A percentile compares a stretch with the other conserved stretches of the same genome.
These are phyloP conservation scores for Mionectes macconnelli DNA, from an alignment of 2,113 vertebrate genomes.

Conservation along the genomic window DNA sequence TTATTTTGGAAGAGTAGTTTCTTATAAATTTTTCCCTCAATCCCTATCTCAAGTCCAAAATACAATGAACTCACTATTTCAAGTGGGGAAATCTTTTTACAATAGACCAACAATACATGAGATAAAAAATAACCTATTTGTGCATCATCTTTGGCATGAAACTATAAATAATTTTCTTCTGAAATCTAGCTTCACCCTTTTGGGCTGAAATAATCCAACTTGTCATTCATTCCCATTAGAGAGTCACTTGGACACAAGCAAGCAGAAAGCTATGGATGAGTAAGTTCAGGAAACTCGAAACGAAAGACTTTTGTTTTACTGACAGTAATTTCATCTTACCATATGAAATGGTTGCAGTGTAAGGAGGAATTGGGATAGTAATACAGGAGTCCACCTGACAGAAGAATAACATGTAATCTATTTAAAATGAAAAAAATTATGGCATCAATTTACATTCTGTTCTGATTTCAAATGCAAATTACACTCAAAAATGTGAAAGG, in stretches of 20 bases:
- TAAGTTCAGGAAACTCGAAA: background rate
- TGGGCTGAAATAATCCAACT: background rate
- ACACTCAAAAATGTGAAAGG: background rate
- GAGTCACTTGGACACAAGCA: background rate
- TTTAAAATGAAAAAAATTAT: background rate
- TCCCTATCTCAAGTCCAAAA: background rate
- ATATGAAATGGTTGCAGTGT: background rate
- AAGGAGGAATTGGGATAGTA: background rate
- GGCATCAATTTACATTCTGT: background rate
- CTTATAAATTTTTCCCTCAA: background rate
- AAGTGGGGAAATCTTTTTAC: background rate
- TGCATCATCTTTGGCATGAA: background rate
- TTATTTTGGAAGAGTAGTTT: background rate
- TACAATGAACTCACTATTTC: background rate
- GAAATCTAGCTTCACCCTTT: background rate
- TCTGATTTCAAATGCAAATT: background rate
- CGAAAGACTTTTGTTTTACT: background rate
- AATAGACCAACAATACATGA: background rate
- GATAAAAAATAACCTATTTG: background rate
- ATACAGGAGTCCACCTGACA: background rate
- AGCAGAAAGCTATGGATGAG: background rate
- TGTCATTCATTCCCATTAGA: background rate
- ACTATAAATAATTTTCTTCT: background rate
- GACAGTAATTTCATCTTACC: background rate
- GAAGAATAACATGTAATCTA: background rate